These are phyloP conservation scores for Leucopsar rothschildi DNA, from an alignment of 2,113 vertebrate genomes.

Conservation along the genomic window DNA sequence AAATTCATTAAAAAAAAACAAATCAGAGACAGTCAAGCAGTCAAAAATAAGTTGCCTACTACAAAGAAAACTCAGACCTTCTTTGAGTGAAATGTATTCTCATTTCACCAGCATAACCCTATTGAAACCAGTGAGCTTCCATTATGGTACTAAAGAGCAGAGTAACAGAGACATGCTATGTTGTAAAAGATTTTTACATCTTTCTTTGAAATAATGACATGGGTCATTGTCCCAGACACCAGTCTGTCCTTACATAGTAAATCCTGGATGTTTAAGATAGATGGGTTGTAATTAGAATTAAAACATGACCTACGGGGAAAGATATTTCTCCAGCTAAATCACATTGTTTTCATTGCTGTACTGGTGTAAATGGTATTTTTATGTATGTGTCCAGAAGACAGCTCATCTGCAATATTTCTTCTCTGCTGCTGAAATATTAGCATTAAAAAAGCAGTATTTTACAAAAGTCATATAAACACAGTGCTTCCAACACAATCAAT, in stretches of 20 bases:
- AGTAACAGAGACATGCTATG: neutral
- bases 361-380: slow-evolving; percentile 36
- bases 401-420: slow-evolving; percentile 18
- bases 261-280: neutral
- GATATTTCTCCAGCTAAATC: neutral
- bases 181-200: neutral
- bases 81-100: neutral
- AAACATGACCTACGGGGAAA: neutral
- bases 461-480: slow-evolving; percentile 9
- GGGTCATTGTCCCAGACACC: neutral
- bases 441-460: slow-evolving; percentile 47
- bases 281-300: neutral
- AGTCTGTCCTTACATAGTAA: neutral
- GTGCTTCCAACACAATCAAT: neutral
- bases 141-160: neutral
- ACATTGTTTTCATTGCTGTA: neutral
- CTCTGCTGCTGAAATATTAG: slow-evolving; percentile 22
- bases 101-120: neutral
- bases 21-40: neutral
- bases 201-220: slow-evolving; percentile 13
- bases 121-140: neutral
- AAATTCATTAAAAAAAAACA: neutral
- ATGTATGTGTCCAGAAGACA: slow-evolving; percentile 10
- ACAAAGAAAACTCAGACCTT: neutral
- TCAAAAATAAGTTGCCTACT: neutral